Conservation (phyloP, 2,797 vertebrate genomes). For the Propithecus deckenii region DNA sequence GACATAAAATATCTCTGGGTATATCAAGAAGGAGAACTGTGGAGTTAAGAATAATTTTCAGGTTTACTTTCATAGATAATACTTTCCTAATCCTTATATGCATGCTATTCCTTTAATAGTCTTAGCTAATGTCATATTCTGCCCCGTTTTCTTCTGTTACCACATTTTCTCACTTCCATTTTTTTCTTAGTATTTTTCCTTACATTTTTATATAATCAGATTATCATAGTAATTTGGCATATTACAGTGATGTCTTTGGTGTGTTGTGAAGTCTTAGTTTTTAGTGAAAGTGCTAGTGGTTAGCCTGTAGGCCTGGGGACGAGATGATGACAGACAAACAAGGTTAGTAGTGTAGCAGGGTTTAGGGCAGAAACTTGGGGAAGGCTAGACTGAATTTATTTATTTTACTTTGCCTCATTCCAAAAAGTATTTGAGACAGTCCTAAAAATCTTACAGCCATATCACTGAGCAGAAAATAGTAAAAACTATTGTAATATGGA, state of each 20-base stretch:
- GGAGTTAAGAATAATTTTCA: background rate
- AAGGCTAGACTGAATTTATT: background rate
- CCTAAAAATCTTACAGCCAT: background rate
- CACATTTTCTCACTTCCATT: background rate
- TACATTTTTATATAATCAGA: background rate
- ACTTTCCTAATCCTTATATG: background rate
- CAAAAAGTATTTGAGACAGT: background rate
- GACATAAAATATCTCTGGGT: background rate
- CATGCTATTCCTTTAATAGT: background rate
- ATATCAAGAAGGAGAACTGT: background rate
- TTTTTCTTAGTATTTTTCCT: background rate
- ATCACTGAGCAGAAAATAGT: background rate
- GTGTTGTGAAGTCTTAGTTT: background rate
- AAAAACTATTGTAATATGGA: background rate
- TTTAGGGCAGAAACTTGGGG: background rate
- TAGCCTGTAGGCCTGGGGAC: no score
- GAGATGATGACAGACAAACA: background rate
- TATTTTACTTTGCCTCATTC: slow-evolving; percentile 19
- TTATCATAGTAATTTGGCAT: background rate
- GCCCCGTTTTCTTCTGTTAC: background rate
- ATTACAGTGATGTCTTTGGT: background rate
- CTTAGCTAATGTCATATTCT: background rate
- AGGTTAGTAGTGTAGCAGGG: background rate
- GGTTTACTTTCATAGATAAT: background rate
- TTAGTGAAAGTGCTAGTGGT: background rate